Percentiles rank a stretch among this genome's conserved stretches.
phyloP scores from a whole-genome alignment of 2,113 vertebrate genomes.

The Brienomyrus longianalis region DNA sequence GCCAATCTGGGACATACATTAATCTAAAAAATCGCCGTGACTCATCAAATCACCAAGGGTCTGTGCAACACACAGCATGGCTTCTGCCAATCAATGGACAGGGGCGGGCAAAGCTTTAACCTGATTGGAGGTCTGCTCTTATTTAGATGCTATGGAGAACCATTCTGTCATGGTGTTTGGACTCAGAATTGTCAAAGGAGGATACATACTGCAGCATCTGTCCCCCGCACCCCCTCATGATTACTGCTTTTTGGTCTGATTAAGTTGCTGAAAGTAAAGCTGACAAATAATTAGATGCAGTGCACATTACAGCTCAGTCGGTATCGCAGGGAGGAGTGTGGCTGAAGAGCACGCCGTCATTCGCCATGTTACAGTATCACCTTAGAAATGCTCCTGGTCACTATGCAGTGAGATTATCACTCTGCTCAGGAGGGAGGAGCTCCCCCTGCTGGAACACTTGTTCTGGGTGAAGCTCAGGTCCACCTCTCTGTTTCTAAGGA shows the following conservation, averaged over 20 bases:
- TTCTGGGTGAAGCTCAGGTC: neutral
- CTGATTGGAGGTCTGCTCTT: neutral
- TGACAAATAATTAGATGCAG: neutral
- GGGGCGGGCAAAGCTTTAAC: neutral
- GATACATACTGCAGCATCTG: neutral
- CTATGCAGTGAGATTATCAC: neutral
- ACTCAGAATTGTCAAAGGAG: neutral
- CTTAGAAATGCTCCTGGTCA: neutral
- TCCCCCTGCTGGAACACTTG: neutral
- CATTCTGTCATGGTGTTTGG: neutral
- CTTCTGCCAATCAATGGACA: neutral
- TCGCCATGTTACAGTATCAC: neutral
- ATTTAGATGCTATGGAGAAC: neutral
- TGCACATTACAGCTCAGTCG: neutral
- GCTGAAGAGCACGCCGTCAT: neutral
- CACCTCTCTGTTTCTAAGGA: neutral
- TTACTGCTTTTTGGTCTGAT: neutral
- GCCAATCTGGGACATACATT: neutral
- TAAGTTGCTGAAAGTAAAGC: slow-evolving; percentile 1
- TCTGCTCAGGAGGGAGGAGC: neutral
- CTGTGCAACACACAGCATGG: too few species aligned
- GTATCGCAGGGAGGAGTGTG: neutral
- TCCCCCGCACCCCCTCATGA: neutral
- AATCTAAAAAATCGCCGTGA: neutral
- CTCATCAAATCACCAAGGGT: neutral